Evolutionary conservation across 2,113 vertebrate species (phyloP).

Genomic region (Myrmecophaga tridactyla): DNA sequence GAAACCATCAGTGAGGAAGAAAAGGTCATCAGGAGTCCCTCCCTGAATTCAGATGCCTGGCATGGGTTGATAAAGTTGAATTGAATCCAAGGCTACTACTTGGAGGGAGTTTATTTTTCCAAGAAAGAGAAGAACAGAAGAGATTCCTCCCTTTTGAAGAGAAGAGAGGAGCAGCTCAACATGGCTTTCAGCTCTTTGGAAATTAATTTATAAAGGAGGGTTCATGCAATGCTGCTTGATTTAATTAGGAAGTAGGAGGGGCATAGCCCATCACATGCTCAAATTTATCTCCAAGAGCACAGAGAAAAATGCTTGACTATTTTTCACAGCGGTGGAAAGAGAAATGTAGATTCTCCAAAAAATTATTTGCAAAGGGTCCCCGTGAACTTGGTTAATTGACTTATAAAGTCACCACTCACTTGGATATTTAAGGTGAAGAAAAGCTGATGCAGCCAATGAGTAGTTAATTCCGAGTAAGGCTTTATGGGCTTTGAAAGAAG

Average conservation of each 20-base stretch:
- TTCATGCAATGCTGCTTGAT: background rate
- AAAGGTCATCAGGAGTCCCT: conserved; percentile 37
- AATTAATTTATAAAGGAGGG: conserved; percentile 41
- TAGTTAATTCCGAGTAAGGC: background rate
- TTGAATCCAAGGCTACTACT: background rate
- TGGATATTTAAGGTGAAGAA: background rate
- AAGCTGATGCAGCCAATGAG: background rate
- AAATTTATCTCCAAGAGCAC: background rate
- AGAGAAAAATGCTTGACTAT: background rate
- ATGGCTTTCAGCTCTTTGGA: background rate
- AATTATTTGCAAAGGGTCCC: background rate
- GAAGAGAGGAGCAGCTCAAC: background rate
- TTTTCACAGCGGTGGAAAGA: background rate
- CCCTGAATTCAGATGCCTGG: conserved; percentile 41
- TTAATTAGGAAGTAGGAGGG: conserved; percentile 39
- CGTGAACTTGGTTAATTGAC: background rate
- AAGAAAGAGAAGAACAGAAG: conserved; percentile 20
- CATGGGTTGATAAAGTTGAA: conserved; percentile 52
- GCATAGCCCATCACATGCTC: background rate
- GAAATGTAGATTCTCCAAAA: background rate
- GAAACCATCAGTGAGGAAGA: conserved; percentile 64
- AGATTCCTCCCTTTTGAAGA: background rate
- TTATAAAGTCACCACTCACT: background rate
- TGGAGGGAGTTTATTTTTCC: conserved; percentile 23
- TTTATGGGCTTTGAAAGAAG: background rate